These are phyloP conservation scores for Schizotus pectinicornis DNA, from an alignment of 2,888 invertebrate genomes.

Conservation along the genomic window DNA sequence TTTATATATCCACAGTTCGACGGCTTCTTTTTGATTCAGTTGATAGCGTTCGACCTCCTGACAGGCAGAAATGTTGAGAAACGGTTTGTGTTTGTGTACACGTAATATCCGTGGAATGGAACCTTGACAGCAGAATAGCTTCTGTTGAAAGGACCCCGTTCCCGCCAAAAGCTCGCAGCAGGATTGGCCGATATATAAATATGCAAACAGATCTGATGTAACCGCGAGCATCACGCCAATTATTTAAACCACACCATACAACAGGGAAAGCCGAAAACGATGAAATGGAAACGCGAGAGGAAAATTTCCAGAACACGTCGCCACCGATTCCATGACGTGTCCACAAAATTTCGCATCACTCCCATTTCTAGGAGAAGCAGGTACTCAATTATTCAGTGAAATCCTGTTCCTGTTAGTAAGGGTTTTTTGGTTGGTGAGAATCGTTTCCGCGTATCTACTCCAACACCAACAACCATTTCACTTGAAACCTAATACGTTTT, in stretches of 20 bases:
- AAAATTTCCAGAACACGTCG: too few species aligned
- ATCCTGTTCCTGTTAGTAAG: background rate
- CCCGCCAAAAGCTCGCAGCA: constrained; percentile 31
- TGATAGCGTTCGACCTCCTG: too few species aligned
- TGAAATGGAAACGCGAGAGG: too few species aligned
- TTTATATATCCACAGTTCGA: too few species aligned
- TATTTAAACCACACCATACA: background rate
- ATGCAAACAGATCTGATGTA: constrained; percentile 34
- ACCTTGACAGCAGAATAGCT: constrained; percentile 36
- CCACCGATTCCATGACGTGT: background rate
- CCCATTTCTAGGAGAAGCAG: background rate
- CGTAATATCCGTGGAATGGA: constrained; percentile 39
- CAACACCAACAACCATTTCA: too few species aligned
- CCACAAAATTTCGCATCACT: background rate
- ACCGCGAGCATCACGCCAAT: constrained; percentile 20
- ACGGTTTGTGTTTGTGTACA: constrained; percentile 14
- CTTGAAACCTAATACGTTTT: too few species aligned
- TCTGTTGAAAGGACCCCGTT: constrained; percentile 32
- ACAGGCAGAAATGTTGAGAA: too few species aligned
- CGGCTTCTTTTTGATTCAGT: too few species aligned
- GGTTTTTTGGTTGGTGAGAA: background rate
- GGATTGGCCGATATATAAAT: constrained; percentile 32
- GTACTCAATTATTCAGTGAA: background rate
- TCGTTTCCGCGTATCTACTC: background rate
- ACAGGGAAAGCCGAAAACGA: too few species aligned